These are phyloP conservation scores for Capromys pilorides DNA, from an alignment of 2,797 vertebrate species.

Conservation along the genomic window DNA sequence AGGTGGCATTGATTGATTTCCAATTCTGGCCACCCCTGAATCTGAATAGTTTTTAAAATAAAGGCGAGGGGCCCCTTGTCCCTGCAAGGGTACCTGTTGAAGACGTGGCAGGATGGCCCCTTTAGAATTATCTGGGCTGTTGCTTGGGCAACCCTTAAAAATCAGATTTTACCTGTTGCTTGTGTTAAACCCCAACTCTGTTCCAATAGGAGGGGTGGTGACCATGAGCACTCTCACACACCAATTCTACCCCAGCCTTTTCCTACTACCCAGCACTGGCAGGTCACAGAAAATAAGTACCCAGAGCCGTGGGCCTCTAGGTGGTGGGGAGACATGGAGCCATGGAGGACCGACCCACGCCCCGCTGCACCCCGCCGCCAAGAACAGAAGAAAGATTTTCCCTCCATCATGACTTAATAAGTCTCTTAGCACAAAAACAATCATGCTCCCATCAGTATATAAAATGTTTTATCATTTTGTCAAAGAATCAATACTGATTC, in stretches of 20 bases:
- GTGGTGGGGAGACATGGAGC: not conserved
- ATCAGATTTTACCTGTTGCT: not conserved
- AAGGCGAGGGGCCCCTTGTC: not conserved
- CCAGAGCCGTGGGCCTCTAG: not conserved
- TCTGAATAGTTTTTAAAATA: not conserved
- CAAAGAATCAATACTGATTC: not conserved
- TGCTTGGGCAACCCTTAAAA: not conserved
- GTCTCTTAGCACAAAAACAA: not conserved
- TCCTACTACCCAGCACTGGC: not conserved
- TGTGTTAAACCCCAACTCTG: no score
- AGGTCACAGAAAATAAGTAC: not conserved
- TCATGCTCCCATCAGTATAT: not conserved
- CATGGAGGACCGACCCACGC: accelerated
- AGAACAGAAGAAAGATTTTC: not conserved
- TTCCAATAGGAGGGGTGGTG: no score
- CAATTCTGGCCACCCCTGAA: not conserved
- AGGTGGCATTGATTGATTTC: slow-evolving; percentile 58
- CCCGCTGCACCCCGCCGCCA: not conserved
- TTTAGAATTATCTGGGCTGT: not conserved
- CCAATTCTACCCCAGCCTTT: not conserved
- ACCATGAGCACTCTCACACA: no score
- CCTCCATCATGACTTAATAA: not conserved
- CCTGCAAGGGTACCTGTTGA: not conserved
- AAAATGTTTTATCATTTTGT: slow-evolving; percentile 40
- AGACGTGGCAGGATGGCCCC: not conserved